Conservation (phyloP, 2,797 vertebrate species). For the Semotilus atromaculatus region DNA sequence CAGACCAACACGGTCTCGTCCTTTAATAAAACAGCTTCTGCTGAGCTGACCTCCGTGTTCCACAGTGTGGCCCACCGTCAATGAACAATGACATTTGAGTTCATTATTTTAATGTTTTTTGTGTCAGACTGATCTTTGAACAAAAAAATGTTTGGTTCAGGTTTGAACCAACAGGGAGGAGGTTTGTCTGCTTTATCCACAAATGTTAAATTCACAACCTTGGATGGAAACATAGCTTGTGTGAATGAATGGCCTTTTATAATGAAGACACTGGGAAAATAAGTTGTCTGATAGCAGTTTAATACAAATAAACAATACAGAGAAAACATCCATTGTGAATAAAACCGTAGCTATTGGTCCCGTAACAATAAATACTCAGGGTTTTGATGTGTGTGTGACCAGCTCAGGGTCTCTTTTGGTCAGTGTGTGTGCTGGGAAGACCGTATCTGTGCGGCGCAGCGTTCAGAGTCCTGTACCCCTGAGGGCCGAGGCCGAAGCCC, state of each 20-base stretch:
- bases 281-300: slow-evolving; percentile 28
- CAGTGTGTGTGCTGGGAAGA: slow-evolving; percentile 63
- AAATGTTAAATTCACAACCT: neutral
- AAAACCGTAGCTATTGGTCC: slow-evolving; percentile 55
- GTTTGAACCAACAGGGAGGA: no score
- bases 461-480: slow-evolving; percentile 86
- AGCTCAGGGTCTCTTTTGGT: neutral
- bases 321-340: slow-evolving; percentile 51
- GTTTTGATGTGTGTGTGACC: neutral
- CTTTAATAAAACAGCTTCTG: no score
- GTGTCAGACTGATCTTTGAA: no score
- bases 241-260: neutral
- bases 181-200: neutral
- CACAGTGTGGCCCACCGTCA: no score
- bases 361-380: slow-evolving; percentile 66
- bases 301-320: slow-evolving; percentile 51
- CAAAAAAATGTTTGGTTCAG: no score
- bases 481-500: slow-evolving; percentile 58
- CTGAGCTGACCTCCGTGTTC: no score
- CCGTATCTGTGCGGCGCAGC: slow-evolving; percentile 79
- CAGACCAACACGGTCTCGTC: no score
- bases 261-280: neutral
- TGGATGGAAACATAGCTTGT: neutral
- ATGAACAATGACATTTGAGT: no score
- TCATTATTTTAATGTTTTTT: no score